Evolutionary conservation across 2,888 invertebrate genomes (phyloP), one percentile per base, ranked within the genome.

Genomic region (Petrophora chlorosata): DNA sequence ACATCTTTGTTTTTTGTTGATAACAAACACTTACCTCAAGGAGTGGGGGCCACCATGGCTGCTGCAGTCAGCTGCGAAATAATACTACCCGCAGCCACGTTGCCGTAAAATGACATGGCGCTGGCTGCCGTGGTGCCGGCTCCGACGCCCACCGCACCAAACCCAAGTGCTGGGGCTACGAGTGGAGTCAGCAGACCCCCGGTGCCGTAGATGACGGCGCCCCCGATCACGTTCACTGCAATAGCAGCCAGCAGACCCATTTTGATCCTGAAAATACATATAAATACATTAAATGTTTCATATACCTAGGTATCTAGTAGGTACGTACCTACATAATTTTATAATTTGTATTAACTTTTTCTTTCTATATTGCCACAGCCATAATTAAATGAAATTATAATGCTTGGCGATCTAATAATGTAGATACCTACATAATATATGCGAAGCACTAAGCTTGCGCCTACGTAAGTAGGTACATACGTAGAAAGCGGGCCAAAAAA

Each of bases 11-110:
- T 3, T 10, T 26, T 26, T 2, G 2, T 25, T 17, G n/a, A n/a
- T n/a, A n/a, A n/a, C n/a, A n/a, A n/a, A 25, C 14, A 35, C 23
- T 1, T 47, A 71, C 73, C 73, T 67, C 43, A 85, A 47, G 82
- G 85, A 2, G 79, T 87, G 0, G 87, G 87, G 1, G 87, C 76
- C 0, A 70, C 64, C 86, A 86, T 86, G 0, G 84, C 87, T 0
- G 69, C 71, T 0, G 87, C 71, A 1, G 85, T 85, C 30, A 86
- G 26, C 56, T 82, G 49, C 0, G 85, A 79, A 2, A 87, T 67
- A 8, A 86, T 67, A 53, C 82, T 80, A 0, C 87, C 87, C 0
- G 83, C 84, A 0, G 43, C 83, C 7, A 86, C 17, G 46, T 85
- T 87, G 8, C 87, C 85, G 22, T 74, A 79, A 40, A 74, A 87